Evolutionary conservation across 1,140 invertebrate genomes (phyloP).

Genomic region (Cotesia vestalis): DNA sequence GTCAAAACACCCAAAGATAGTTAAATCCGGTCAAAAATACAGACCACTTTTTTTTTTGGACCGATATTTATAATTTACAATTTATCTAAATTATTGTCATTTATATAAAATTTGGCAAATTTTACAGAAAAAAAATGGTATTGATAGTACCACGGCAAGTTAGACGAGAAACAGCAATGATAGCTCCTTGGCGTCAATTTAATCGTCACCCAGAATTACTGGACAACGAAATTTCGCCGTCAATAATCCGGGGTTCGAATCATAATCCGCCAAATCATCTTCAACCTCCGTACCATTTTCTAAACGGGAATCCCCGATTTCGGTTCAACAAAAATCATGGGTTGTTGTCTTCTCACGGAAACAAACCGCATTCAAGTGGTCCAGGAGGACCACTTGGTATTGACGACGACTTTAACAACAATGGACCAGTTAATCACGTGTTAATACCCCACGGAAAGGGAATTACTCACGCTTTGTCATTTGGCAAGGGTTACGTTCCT

Average conservation of each 20-base stretch:
- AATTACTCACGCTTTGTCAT: conserved; percentile 47
- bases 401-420: conserved; percentile 54
- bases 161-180: conserved; percentile 42
- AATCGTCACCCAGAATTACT: conserved; percentile 35
- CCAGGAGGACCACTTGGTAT: conserved; percentile 26
- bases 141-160: conserved; percentile 50
- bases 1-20: too few relatives aligned
- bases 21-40: too few relatives aligned
- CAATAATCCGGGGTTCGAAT: not conserved
- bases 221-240: conserved; percentile 18
- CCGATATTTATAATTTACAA: not conserved
- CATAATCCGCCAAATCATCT: not conserved
- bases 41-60: too few relatives aligned
- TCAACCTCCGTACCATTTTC: not conserved
- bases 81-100: not conserved
- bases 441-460: conserved; percentile 53
- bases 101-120: not conserved
- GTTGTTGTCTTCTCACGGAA: conserved; percentile 27
- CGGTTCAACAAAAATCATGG: conserved; percentile 28
- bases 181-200: conserved; percentile 35
- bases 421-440: conserved; percentile 51
- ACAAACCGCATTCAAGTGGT: too few relatives aligned
- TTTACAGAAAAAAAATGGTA: conserved; percentile 50
- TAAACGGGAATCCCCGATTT: not conserved
- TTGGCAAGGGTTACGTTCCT: conserved; percentile 55